Evolutionary conservation across 2,797 vertebrate genomes (phyloP).

Genomic region (Peromyscus aztecus): DNA sequence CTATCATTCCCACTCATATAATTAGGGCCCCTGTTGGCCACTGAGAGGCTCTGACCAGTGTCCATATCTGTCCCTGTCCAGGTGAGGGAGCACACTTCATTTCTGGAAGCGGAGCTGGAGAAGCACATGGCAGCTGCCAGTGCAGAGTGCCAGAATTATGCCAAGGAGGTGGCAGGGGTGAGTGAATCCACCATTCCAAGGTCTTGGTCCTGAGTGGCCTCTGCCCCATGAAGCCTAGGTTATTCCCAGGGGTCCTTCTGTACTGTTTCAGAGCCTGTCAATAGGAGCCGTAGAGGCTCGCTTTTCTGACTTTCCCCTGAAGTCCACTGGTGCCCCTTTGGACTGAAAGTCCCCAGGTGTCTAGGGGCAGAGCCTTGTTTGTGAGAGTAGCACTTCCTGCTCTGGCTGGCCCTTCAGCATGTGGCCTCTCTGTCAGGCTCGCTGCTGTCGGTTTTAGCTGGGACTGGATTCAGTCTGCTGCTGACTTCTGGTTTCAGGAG

Average conservation of each 20-base stretch:
- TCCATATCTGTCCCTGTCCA: conserved; percentile 61
- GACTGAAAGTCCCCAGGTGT: neutral
- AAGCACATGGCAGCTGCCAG: conserved; percentile 92
- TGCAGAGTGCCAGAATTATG: conserved; percentile 89
- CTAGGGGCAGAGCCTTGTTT: neutral
- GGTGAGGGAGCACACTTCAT: conserved; percentile 93
- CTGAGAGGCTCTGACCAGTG: neutral
- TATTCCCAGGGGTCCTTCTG: no score
- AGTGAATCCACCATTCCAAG: neutral
- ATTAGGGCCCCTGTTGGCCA: neutral
- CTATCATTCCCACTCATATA: no score
- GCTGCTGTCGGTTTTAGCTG: neutral
- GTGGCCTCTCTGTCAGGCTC: neutral
- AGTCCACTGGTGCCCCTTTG: no score
- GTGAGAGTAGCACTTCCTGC: neutral
- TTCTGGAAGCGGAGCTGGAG: conserved; percentile 94
- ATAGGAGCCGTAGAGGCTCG: neutral
- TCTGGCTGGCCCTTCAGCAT: neutral
- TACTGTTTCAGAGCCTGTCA: neutral
- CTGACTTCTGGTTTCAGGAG: neutral
- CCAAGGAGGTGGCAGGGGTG: conserved; percentile 92
- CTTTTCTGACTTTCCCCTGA: neutral
- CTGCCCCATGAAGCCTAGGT: fast-evolving
- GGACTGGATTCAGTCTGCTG: neutral
- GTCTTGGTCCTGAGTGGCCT: neutral